Conservation (phyloP, 2,113 vertebrate genomes). For the Urocolius indicus region DNA sequence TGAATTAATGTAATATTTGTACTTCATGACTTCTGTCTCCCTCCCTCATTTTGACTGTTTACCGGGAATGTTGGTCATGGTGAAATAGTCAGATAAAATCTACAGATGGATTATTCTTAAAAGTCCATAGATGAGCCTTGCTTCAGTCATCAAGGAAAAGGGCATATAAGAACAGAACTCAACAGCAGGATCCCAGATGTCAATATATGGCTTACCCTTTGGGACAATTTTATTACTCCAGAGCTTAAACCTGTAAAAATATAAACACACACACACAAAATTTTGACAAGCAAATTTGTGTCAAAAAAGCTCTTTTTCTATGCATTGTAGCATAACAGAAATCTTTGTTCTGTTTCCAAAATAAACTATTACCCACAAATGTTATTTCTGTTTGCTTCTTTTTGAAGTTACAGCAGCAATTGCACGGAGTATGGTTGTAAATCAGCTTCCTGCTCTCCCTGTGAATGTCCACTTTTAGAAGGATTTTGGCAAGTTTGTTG, state of each 20-base stretch:
- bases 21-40: slow-evolving; percentile 6
- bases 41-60: background rate
- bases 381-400: background rate
- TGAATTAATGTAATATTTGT: slow-evolving; percentile 17
- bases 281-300: background rate
- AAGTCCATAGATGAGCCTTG: background rate
- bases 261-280: background rate
- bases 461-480: background rate
- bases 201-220: background rate
- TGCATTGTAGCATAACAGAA: background rate
- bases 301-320: background rate
- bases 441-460: background rate
- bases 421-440: rapidly evolving
- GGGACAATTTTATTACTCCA: background rate
- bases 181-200: background rate
- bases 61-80: background rate
- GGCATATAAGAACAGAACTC: background rate
- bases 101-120: background rate
- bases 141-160: slow-evolving; percentile 1
- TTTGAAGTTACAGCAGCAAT: background rate
- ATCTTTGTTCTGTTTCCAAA: background rate
- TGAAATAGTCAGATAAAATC: background rate
- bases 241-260: slow-evolving; percentile 75
- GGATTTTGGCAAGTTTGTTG: background rate
- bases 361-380: too few species aligned